A percentile compares a stretch with the other conserved stretches of the same genome.
These are phyloP conservation scores for Seriola rivoliana DNA, from an alignment of 2,113 vertebrate genomes.

Conservation along the genomic window DNA sequence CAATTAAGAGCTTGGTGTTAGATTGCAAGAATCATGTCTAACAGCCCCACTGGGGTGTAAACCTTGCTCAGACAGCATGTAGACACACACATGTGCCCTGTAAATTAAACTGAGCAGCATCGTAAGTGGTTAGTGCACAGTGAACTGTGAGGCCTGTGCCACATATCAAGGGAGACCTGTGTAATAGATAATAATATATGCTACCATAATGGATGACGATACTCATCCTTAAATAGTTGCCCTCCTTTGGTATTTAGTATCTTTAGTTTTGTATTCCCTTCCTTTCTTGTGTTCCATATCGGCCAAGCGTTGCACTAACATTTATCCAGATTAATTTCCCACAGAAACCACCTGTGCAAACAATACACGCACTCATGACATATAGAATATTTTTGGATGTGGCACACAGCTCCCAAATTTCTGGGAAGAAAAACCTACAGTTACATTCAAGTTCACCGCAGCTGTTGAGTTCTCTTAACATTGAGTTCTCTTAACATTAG, in stretches of 20 bases:
- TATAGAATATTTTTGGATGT: neutral
- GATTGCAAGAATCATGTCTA: slow-evolving; percentile 56
- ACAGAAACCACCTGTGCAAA: neutral
- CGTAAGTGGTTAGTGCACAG: neutral
- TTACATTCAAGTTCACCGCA: slow-evolving; percentile 20
- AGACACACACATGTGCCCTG: slow-evolving; percentile 19
- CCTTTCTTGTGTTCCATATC: neutral
- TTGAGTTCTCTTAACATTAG: slow-evolving; percentile 30
- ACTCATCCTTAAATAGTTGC: slow-evolving; percentile 6
- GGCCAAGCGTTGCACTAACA: neutral
- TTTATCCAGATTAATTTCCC: slow-evolving; percentile 1
- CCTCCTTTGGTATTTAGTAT: neutral
- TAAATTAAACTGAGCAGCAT: slow-evolving; percentile 41
- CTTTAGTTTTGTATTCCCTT: neutral
- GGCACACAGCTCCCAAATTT: neutral
- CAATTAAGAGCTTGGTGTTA: slow-evolving; percentile 66
- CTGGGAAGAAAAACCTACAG: neutral
- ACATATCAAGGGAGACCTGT: slow-evolving; percentile 13
- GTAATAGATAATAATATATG: neutral
- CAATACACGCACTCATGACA: neutral
- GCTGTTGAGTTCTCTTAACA: slow-evolving; percentile 41
- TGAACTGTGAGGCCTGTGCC: neutral
- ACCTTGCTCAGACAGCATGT: slow-evolving; percentile 31
- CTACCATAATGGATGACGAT: neutral
- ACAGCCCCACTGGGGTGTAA: slow-evolving; percentile 61